A percentile compares a stretch with the other conserved stretches of the same genome.
phyloP scores from a whole-genome alignment of 2,888 invertebrate species.

The Spilarctia lutea region DNA sequence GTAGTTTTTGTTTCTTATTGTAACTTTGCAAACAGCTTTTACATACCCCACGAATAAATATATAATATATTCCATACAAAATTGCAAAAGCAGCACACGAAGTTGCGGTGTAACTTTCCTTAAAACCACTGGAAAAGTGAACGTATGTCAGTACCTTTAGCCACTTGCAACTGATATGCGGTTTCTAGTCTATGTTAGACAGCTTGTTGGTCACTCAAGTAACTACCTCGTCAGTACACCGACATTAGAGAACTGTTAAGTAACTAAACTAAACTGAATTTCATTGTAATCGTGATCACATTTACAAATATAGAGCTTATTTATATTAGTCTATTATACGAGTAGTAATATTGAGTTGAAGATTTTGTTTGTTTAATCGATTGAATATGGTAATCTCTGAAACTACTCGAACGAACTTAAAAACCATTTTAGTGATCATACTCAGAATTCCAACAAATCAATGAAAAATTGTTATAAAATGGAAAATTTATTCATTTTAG shows the following conservation, averaged over 20 bases:
- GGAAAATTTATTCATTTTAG: too few relatives aligned
- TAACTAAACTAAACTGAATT: background rate
- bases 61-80: background rate
- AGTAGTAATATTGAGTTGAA: too few relatives aligned
- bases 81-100: constrained; percentile 28
- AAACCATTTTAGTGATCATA: too few relatives aligned
- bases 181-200: constrained; percentile 55
- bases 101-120: constrained; percentile 71
- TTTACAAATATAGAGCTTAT: background rate
- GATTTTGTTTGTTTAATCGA: too few relatives aligned
- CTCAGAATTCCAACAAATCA: too few relatives aligned
- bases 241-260: constrained; percentile 18
- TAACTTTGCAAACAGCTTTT: background rate
- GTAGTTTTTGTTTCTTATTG: background rate
- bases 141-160: constrained; percentile 72
- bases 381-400: too few relatives aligned
- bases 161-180: constrained; percentile 71
- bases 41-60: background rate
- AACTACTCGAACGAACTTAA: too few relatives aligned
- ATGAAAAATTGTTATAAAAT: too few relatives aligned
- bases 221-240: constrained; percentile 27
- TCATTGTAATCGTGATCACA: background rate
- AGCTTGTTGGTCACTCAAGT: constrained; percentile 42
- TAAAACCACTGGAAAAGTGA: constrained; percentile 64
- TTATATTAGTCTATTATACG: too few relatives aligned